Base-by-base conservation (phyloP, 2,888 invertebrate genomes). In the Drosophila algonquin region DNA sequence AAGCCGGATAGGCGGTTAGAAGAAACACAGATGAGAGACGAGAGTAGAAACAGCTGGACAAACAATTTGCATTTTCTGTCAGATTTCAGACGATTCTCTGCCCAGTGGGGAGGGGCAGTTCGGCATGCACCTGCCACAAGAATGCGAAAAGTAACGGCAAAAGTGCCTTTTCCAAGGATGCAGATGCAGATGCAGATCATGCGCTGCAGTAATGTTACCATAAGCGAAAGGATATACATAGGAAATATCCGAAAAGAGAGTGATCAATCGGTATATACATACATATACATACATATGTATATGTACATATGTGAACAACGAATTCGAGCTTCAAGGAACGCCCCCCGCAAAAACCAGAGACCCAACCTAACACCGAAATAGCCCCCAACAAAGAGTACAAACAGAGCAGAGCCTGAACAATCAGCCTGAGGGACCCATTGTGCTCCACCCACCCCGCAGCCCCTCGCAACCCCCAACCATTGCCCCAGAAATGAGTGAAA, bases 1-100 rank as follows among this genome's bases (percentile, higher is more conserved):
- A 40, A 16, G 12, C 47, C 21, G 40, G 48, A 8, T 32, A 50
- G 46, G 35, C 30, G 40, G 9, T 2, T 44, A 40, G 40, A 58
- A 71, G 48, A 50, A 63, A 48, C 65, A 63, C 21, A 21, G 67
- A 68, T 68, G 65, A 61, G 58, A 64, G 63, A 40, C 63, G 63
- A 78, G 71, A 79, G 63, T 60, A 63, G n/a, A 74, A 79, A 63
- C 80, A 77, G 79, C 68, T 81, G 81, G 76, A 69, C 68, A 73
- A 76, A 78, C 75, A 68, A 63, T 70, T 63, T 65, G 53, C 59
- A 59, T 67, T 60, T 56, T 59, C 54, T 60, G 59, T 55, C 44
- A 63, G 65, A 67, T 63, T 67, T 56, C 55, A 18, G 63, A 27
- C 21, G 12, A 16, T 55, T 55, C 62, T 48, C 50, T 55, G 24